Conservation (phyloP, 2,797 vertebrate species). For the Cyclura pinguis region DNA sequence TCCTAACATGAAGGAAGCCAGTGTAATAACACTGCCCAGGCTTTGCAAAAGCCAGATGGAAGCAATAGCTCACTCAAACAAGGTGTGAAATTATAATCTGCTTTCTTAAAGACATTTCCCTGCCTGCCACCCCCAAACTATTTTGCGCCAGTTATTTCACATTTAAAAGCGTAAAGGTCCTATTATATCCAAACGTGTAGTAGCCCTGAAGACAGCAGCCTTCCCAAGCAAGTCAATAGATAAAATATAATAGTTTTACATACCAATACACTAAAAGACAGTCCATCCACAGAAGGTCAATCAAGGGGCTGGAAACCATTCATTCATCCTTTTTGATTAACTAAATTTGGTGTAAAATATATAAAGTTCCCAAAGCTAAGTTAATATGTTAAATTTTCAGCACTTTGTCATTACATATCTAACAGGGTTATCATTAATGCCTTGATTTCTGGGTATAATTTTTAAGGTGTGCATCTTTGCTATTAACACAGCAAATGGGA, state of each 20-base stretch:
- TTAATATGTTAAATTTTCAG: constrained; percentile 56
- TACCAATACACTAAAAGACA: constrained; percentile 42
- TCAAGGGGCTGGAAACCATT: constrained; percentile 41
- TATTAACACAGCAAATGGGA: constrained; percentile 24
- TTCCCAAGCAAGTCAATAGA: constrained; percentile 44
- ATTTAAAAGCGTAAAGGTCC: constrained; percentile 41
- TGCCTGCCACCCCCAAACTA: constrained; percentile 17
- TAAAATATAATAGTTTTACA: constrained; percentile 50
- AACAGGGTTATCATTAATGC: constrained; percentile 31
- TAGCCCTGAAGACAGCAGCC: constrained; percentile 46
- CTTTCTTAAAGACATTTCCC: constrained; percentile 12
- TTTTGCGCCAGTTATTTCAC: constrained; percentile 38
- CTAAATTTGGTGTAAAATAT: constrained; percentile 29
- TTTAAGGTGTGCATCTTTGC: constrained; percentile 23
- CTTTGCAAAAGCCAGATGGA: constrained; percentile 37
- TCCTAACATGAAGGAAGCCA: constrained; percentile 50
- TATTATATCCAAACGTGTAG: constrained; percentile 38
- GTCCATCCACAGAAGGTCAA: constrained; percentile 50
- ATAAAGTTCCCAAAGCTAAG: constrained; percentile 54
- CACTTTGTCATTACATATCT: constrained; percentile 47
- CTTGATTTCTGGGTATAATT: constrained; percentile 52
- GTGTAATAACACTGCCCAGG: constrained; percentile 45
- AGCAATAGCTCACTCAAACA: constrained; percentile 15
- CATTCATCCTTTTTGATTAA: constrained; percentile 50
- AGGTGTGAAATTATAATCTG: constrained; percentile 34